A percentile compares a stretch with the other conserved stretches of the same genome.
Conservation (phyloP, 1,140 invertebrate genomes). For the Drosophila burlai region DNA sequence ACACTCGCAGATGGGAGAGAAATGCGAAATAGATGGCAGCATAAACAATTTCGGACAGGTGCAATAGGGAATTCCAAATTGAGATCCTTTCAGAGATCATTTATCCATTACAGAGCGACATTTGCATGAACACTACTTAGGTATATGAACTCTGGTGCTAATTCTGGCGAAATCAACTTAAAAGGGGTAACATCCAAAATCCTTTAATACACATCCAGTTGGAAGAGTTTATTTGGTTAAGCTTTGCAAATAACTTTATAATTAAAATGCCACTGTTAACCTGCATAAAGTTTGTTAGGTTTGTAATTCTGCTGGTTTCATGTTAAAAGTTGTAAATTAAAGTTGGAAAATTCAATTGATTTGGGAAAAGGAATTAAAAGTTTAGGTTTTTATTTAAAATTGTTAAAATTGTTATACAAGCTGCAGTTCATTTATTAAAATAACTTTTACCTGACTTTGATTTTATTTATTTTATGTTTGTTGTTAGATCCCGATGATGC, state of each 20-base stretch:
- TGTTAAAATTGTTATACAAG: background rate
- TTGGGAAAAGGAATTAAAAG: background rate
- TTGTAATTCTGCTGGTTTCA: background rate
- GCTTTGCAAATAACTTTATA: conserved; percentile 12
- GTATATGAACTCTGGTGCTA: background rate
- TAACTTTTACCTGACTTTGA: background rate
- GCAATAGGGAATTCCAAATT: conserved; percentile 29
- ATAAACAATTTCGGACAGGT: conserved; percentile 46
- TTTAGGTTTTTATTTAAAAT: background rate
- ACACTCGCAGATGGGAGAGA: conserved; percentile 18
- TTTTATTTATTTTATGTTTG: background rate
- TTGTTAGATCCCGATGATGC: too few relatives aligned
- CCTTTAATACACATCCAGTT: background rate
- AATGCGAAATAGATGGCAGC: conserved; percentile 50
- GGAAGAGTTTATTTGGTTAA: conserved; percentile 11
- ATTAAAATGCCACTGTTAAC: background rate
- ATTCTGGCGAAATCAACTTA: background rate
- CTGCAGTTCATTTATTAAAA: background rate
- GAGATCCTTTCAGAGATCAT: conserved; percentile 32
- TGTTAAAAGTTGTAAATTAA: background rate
- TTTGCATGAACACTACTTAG: background rate
- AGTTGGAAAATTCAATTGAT: background rate
- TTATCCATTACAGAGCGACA: conserved; percentile 5
- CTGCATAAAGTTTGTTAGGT: background rate
- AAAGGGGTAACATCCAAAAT: background rate